Conservation (phyloP, 2,888 invertebrate genomes). For the Amphimallon solstitiale region DNA sequence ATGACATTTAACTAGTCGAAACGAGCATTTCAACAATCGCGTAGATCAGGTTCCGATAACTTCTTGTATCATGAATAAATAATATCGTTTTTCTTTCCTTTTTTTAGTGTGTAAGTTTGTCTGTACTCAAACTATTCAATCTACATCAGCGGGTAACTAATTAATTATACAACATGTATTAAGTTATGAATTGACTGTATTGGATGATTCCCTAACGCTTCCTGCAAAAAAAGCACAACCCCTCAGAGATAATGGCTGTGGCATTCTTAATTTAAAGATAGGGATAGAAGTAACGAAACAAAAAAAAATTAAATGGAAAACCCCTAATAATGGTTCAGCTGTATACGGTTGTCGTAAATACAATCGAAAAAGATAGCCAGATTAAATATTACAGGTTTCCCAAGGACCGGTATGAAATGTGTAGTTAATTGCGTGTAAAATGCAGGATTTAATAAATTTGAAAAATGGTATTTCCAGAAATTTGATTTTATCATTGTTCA, state of each 20-base stretch:
- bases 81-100: too few species aligned
- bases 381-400: too few species aligned
- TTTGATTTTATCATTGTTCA: too few species aligned
- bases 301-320: not conserved
- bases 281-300: not conserved
- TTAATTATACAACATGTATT: constrained; percentile 3
- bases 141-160: constrained; percentile 1
- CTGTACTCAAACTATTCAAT: not conserved
- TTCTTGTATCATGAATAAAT: constrained; percentile 1
- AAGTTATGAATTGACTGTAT: not conserved
- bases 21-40: too few species aligned
- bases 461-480: too few species aligned
- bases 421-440: too few species aligned
- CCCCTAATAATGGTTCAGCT: too few species aligned
- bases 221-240: constrained; percentile 64
- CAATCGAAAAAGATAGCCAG: too few species aligned
- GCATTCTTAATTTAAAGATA: constrained; percentile 7
- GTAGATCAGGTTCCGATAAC: not conserved
- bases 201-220: constrained; percentile 59
- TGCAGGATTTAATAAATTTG: too few species aligned
- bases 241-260: constrained; percentile 25
- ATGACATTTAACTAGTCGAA: too few species aligned
- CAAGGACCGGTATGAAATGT: too few species aligned
- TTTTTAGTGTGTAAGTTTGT: not conserved
- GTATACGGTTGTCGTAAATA: too few species aligned